Evolutionary conservation across 2,797 vertebrate genomes (phyloP), one percentile per base, ranked within the genome.

Genomic region (Catostomus latipinnis): DNA sequence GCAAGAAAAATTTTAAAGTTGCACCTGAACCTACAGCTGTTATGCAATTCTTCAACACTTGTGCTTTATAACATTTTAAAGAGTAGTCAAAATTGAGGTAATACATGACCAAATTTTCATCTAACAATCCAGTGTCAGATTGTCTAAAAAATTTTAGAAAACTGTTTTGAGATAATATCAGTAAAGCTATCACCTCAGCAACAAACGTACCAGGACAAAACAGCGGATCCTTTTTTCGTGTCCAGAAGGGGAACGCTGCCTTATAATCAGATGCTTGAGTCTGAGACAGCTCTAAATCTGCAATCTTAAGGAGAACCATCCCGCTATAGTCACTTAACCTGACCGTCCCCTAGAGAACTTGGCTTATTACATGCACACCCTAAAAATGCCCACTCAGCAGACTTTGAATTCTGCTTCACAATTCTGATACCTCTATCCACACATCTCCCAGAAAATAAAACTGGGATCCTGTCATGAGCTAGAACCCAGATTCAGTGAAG

Each of bases 341-440:
- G 46, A 34, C 6, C 16, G 65, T 71, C 53, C 50, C 50, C 60
- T 5, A 18, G 61, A 56, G 74, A 79, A 60, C 43, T 10, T 49
- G 49, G 69, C 62, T 76, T 82, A 80, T 77, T 74, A 70, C 66
- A 82, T 6, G 52, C 76, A 16, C 48, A 9, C n/a, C 61, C 18
- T 74, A 14, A 77, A 70, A 73, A 58, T 61, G 78, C 46, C 69
- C 65, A 45, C 83, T 69, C 60, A 81, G 84, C 85, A 85, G 68
- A 72, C 49, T 68, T 57, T 13, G 16, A 76, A 75, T 75, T 67
- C 49, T 65, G 53, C 22, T 73, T 14, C 54, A 57, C 12, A 54
- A 67, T 85, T 81, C 74, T 13, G 13, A 87, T 88, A 88, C 69
- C 85, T 80, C 84, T 84, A 14, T 52, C 45, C 68, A 78, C 71